These are phyloP conservation scores for Leptinotarsa juncta DNA, from an alignment of 2,888 invertebrate species.

Conservation along the genomic window DNA sequence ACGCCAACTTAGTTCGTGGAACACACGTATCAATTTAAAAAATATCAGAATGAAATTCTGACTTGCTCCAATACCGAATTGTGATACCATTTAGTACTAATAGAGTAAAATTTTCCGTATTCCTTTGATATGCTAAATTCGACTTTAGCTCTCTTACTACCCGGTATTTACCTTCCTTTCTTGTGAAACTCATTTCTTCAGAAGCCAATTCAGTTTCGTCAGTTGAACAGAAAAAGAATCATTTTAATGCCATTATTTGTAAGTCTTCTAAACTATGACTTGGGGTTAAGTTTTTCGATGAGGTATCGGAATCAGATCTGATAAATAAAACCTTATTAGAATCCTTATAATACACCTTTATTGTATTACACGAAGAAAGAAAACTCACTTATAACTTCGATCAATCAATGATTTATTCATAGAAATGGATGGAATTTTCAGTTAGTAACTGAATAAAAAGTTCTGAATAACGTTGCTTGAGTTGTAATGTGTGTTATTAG, in stretches of 20 bases:
- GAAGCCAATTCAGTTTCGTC: slow-evolving; percentile 2
- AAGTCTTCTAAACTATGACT: slow-evolving; percentile 57
- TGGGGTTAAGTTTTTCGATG: slow-evolving; percentile 59
- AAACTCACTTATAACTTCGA: slow-evolving; percentile 30
- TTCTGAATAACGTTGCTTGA: slow-evolving; percentile 24
- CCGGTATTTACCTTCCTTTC: no score
- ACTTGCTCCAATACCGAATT: no score
- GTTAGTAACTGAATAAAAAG: slow-evolving; percentile 25
- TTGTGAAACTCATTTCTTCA: neutral
- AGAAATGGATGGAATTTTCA: slow-evolving; percentile 21
- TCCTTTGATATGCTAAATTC: no score
- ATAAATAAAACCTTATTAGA: slow-evolving; percentile 48
- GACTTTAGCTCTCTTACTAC: no score
- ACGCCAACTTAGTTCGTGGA: no score
- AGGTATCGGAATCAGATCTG: slow-evolving; percentile 56
- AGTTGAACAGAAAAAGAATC: neutral
- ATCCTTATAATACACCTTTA: slow-evolving; percentile 43
- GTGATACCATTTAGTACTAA: no score
- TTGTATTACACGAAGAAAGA: slow-evolving; percentile 38
- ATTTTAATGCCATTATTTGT: slow-evolving; percentile 42
- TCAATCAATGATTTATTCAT: slow-evolving; percentile 27
- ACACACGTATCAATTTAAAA: no score
- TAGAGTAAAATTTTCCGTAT: no score
- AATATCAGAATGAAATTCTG: no score
- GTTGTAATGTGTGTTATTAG: slow-evolving; percentile 33